Conservation (phyloP, 2,797 vertebrate genomes). For the Lerista edwardsae region DNA sequence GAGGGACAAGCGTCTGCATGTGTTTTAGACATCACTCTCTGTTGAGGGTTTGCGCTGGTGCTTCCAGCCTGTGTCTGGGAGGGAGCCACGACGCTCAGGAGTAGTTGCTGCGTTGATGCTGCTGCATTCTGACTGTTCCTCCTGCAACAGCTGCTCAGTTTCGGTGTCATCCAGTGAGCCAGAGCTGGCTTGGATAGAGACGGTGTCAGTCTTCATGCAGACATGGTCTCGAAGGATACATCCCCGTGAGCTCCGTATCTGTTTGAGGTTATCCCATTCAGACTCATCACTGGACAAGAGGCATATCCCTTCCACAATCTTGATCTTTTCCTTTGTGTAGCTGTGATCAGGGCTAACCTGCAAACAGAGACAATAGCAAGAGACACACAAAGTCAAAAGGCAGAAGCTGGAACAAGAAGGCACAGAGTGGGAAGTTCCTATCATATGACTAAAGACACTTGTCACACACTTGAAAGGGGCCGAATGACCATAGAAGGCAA, state of each 20-base stretch:
- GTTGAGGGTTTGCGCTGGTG: constrained; percentile 90
- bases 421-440: constrained; percentile 31
- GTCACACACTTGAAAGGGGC: neutral
- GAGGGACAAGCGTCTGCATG: neutral
- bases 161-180: constrained; percentile 93
- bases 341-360: constrained; percentile 87
- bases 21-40: constrained; percentile 91
- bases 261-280: constrained; percentile 97
- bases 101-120: constrained; percentile 87
- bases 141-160: constrained; percentile 96
- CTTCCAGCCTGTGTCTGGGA: constrained; percentile 95
- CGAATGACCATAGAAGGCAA: neutral
- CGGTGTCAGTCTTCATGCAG: constrained; percentile 96
- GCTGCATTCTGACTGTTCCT: constrained; percentile 95
- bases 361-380: constrained; percentile 40
- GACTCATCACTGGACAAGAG: constrained; percentile 92
- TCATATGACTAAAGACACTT: neutral
- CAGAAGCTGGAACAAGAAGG: constrained; percentile 28
- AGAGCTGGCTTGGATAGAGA: constrained; percentile 96
- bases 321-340: constrained; percentile 98
- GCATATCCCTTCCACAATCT: constrained; percentile 96
- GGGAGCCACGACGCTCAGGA: constrained; percentile 86
- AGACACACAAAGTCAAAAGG: constrained; percentile 44
- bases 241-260: constrained; percentile 90
- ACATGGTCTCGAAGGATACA: constrained; percentile 90